Evolutionary conservation across 2,113 vertebrate genomes (phyloP), one percentile per base, ranked within the genome.

Genomic region (Condylura cristata): DNA sequence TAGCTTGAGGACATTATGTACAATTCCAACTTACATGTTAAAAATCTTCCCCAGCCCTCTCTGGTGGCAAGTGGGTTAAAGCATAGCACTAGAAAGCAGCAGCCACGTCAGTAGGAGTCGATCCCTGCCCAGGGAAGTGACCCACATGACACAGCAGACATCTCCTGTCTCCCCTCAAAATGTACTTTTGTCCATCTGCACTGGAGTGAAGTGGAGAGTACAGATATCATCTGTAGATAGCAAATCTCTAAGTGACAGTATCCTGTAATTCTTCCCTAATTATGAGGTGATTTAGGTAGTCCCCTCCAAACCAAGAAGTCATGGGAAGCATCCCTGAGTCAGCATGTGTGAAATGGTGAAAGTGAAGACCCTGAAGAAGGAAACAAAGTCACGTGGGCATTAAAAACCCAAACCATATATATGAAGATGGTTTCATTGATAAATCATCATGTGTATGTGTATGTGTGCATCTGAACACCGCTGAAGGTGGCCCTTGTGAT

Each of bases 271-370:
- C 44, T 12, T 82, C 17, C 34, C 28, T 53, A 44, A 79, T 39
- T 32, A 26, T 0, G 34, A 56, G 11, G 30, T 28, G 51, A 17
- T 0, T 0, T 28, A 44, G 2, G 17, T 41, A 37, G 28, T 26
- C 28, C 17, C 28, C 17, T 82, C 18, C 2, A 53, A 51, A 48
- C 8, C 8, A 6, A 66, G 26, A 58, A 74, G 6, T 80, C 28
- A 41, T 13, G 60, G 24, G 93, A 89, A 92, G 5, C 16, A 85
- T 34, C 44, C 71, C 37, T 7, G 82, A 34, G 11, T 1, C 10
- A 74, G 51, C 68, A 74, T n/a, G 14, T 83, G n/a, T 13, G 41
- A 66, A 66, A 83, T 6, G 20, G 22, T 6, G 20, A 70, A 53
- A 68, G 16, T 30, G 39, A 83, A 83, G 14, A n/a, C 2, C 8